Conservation (phyloP, 2,888 invertebrate genomes). For the Congeria kusceri region DNA sequence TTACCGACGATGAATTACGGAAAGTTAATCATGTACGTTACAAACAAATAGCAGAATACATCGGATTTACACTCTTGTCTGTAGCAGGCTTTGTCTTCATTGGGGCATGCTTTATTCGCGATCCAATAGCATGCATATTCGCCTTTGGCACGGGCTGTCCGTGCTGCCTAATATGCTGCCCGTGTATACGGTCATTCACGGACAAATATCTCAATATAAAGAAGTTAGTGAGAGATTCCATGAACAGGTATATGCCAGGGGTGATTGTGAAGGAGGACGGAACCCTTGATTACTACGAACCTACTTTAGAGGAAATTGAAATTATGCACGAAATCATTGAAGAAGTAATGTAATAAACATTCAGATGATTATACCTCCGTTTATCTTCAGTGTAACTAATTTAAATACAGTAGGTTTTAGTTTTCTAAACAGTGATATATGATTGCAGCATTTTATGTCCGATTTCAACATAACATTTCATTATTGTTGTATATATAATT, state of each 20-base stretch:
- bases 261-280: constrained; percentile 71
- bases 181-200: constrained; percentile 61
- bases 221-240: constrained; percentile 57
- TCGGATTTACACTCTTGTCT: constrained; percentile 62
- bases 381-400: too few species aligned
- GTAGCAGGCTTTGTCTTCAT: constrained; percentile 61
- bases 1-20: constrained; percentile 66
- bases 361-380: too few species aligned
- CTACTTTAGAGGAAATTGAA: constrained; percentile 71
- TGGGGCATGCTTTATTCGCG: constrained; percentile 68
- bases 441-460: too few species aligned
- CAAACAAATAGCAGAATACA: constrained; percentile 52
- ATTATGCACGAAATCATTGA: constrained; percentile 64
- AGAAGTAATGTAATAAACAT: constrained; percentile 46
- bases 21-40: constrained; percentile 46
- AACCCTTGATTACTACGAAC: constrained; percentile 65
- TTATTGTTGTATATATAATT: too few species aligned
- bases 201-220: constrained; percentile 60
- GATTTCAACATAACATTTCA: too few species aligned
- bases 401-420: too few species aligned
- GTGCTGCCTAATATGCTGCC: constrained; percentile 69
- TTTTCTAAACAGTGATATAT: too few species aligned
- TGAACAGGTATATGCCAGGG: constrained; percentile 74
- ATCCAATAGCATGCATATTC: constrained; percentile 69
- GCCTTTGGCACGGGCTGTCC: constrained; percentile 75